Evolutionary conservation across 2,888 invertebrate genomes (phyloP), one percentile per base, ranked within the genome.

Genomic region (Urechis unicinctus): DNA sequence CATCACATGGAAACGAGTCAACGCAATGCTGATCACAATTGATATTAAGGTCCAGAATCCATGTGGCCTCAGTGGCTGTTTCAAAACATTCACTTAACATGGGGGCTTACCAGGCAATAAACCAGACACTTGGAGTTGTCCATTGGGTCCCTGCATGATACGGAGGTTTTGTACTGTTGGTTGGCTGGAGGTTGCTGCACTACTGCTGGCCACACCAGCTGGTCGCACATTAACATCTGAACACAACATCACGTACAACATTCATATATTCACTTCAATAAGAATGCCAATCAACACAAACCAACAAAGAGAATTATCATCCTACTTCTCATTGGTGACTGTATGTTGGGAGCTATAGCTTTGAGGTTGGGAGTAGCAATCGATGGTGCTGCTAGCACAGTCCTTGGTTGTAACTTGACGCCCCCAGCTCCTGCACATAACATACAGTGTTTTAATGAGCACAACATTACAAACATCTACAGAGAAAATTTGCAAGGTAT

Each of bases 51-150:
- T 21, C n/a, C 9, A 45, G 6, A 45, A 45, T n/a, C n/a, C n/a
- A n/a, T n/a, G n/a, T n/a, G n/a, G n/a, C n/a, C n/a, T n/a, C n/a
- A n/a, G n/a, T n/a, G n/a, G n/a, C n/a, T n/a, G n/a, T n/a, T n/a
- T n/a, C n/a, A n/a, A n/a, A n/a, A n/a, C n/a, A 17, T 6, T 21
- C n/a, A 9, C 6, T 42, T 17, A 50, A 29, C 5, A 22, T 21
- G 44, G 2, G n/a, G 9, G 55, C 65, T 68, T 72, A 53, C 93
- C 94, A 47, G 92, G 89, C 77, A 91, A 83, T 6, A 95, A 82
- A 0, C 95, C 95, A 58, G 90, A 85, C 1, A 95, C 93, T 67
- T 92, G 90, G 21, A 94, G 82, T 79, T 92, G 91, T 26, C 94
- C 94, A 77, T 92, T 91, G 0, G 91, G 88, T 0, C 89, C 86